Base-by-base conservation (phyloP, 2,797 vertebrate genomes). In the Pantherophis vulpinus region DNA sequence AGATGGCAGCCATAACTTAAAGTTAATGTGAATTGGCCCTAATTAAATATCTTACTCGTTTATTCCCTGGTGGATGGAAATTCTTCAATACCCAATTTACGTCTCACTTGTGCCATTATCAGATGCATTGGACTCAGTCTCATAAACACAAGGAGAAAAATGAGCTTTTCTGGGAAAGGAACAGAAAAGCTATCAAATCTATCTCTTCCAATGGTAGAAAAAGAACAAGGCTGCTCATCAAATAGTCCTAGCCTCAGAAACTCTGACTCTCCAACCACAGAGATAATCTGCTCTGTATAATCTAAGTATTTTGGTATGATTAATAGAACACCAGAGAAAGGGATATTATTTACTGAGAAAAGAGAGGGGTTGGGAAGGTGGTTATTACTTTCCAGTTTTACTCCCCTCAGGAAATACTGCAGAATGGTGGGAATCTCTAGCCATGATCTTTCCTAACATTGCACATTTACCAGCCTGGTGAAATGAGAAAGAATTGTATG, bases 261-360 rank as follows among this genome's bases (percentile, higher is more conserved):
- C 94, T 93, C 93, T 91, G 94, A 61, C 94, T 96, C 94, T 95
- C 83, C 95, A 91, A 18, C 25, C 60, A 93, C 92, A 91, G 94
- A 93, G 93, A 94, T 90, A 96, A 95, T 66, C 94, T 96, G 94
- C 93, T 95, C 94, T 94, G 96, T 96, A 94, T 95, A 94, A 96
- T 96, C 96, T 94, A 96, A 94, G 94, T 96, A 95, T 93, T 91
- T 87, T 37, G 55, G 54, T 93, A 89, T 96, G 93, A 96, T 96
- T 95, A 92, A 88, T 90, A 93, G 95, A 94, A 95, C 94, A 92
- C 91, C 93, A 93, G 90, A 87, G 66, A 93, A 96, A 95, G 93
- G 55, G 87, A 83, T 93, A 93, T 96, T 97, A 96, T 96, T 96
- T 97, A 96, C 96, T 97, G 92, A 95, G 95, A 97, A 91, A 63